Conservation (phyloP, 2,888 invertebrate genomes). For the Tenthredo livida region DNA sequence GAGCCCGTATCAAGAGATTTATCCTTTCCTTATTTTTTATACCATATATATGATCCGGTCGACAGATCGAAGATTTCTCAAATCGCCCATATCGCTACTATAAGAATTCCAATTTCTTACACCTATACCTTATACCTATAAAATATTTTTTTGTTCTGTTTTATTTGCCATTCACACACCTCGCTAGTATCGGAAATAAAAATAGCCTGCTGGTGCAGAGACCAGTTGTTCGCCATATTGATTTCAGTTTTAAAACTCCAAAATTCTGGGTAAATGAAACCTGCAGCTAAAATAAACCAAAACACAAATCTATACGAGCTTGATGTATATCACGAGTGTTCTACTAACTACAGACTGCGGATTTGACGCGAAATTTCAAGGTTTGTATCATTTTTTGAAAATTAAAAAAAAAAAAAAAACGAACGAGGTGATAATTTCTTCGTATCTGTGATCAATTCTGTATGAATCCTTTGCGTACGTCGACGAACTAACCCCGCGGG, state of each 20-base stretch:
- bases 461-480: not conserved
- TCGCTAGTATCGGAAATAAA: conserved; percentile 8
- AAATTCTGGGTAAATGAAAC: conserved; percentile 14
- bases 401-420: too few relatives aligned
- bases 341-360: not conserved
- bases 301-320: too few relatives aligned
- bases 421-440: not conserved
- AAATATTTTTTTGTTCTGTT: not conserved
- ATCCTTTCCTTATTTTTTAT: not conserved
- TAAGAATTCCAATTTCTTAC: not conserved
- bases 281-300: not conserved
- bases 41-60: conserved; percentile 19
- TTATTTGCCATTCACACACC: not conserved
- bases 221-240: conserved; percentile 22
- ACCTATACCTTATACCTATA: not conserved
- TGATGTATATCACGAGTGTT: not conserved
- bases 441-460: not conserved
- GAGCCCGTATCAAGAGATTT: not conserved
- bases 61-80: not conserved
- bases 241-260: conserved; percentile 8
- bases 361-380: not conserved
- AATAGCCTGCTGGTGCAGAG: not conserved
- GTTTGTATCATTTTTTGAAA: too few relatives aligned
- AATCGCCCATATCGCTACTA: not conserved
- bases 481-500: not conserved